phyloP scores from a whole-genome alignment of 2,797 vertebrate species.

The Tokudaia tokunoshimensis region DNA sequence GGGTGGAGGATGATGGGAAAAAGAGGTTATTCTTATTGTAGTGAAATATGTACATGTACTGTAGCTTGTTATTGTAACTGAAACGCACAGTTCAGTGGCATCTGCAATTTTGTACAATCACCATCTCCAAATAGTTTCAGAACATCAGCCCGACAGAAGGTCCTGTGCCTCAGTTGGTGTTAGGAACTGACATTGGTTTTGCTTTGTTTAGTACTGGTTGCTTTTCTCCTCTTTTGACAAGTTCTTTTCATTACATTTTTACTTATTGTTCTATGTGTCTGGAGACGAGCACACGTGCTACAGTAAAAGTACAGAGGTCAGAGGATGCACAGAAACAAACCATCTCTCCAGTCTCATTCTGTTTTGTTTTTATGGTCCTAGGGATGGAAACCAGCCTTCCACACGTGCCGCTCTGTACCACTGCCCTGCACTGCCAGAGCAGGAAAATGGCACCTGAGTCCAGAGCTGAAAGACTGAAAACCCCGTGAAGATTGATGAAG shows the following conservation, averaged over 20 bases:
- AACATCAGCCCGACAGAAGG: neutral
- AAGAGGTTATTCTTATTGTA: neutral
- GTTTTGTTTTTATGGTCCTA: neutral
- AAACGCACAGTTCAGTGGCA: neutral
- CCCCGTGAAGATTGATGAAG: neutral
- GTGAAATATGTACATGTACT: neutral
- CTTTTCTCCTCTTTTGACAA: neutral
- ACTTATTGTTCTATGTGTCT: neutral
- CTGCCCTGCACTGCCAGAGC: neutral
- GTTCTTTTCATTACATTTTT: neutral
- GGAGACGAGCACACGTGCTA: neutral
- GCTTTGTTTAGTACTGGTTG: neutral
- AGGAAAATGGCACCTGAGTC: neutral
- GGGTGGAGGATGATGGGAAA: neutral
- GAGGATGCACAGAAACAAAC: neutral
- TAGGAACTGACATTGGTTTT: neutral
- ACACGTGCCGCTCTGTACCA: neutral
- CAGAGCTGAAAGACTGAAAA: neutral
- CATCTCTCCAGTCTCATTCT: neutral
- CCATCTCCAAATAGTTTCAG: neutral
- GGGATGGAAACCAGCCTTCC: neutral
- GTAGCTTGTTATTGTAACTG: neutral
- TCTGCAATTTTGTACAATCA: no score
- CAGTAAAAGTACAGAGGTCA: neutral
- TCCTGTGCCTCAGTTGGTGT: neutral